Evolutionary conservation across 2,797 vertebrate species (phyloP).

Genomic region (Hozukius guyotensis): DNA sequence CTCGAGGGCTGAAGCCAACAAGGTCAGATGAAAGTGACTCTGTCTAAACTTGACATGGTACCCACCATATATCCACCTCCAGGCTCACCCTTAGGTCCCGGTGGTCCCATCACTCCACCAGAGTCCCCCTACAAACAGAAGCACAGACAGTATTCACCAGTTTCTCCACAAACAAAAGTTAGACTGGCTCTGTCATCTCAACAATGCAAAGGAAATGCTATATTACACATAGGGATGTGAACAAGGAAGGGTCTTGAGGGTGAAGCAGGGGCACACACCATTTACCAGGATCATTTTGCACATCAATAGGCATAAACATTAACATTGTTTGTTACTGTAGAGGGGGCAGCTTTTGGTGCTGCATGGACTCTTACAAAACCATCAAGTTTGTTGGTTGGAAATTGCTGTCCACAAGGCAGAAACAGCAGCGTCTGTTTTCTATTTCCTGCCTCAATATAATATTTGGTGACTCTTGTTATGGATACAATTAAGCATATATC

Average conservation of each 20-base stretch:
- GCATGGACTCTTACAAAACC: not conserved
- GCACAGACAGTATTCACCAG: slow-evolving; percentile 25
- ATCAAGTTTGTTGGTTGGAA: not conserved
- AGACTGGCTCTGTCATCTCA: not conserved
- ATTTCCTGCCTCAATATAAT: not conserved
- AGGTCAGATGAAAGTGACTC: slow-evolving; percentile 4
- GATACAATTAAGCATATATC: not conserved
- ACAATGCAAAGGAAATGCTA: not conserved
- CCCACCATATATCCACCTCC: slow-evolving; percentile 87
- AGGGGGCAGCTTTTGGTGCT: not conserved
- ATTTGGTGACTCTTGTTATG: not conserved
- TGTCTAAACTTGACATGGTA: slow-evolving; percentile 28
- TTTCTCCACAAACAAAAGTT: slow-evolving; percentile 4
- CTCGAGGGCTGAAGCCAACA: not conserved
- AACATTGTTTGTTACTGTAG: not conserved
- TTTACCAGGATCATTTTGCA: slow-evolving; percentile 14
- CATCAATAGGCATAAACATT: slow-evolving; percentile 1
- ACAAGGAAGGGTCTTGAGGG: not conserved
- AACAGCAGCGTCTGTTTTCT: not conserved
- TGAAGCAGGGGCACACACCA: slow-evolving; percentile 14
- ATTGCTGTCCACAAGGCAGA: not conserved
- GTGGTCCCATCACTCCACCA: slow-evolving; percentile 85
- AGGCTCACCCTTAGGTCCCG: slow-evolving; percentile 91
- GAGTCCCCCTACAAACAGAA: slow-evolving; percentile 86
- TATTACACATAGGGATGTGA: not conserved